Base-by-base conservation (phyloP, 1,140 invertebrate genomes). In the Drosophila leontia region DNA sequence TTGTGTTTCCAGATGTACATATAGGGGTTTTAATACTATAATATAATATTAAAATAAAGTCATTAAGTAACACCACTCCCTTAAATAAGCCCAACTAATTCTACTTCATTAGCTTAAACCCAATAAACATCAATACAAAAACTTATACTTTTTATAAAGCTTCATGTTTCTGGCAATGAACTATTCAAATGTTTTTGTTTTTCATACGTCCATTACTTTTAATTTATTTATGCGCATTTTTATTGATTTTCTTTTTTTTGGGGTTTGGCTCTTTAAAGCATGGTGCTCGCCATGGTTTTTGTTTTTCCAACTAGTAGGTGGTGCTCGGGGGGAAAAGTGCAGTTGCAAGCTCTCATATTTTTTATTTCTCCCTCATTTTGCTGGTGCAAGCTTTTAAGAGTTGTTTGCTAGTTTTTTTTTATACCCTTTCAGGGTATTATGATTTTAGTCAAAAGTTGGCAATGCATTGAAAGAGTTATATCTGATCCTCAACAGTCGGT, bases 351-450 rank as follows among this genome's bases (percentile, higher is more conserved):
- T 63, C 62, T 53, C 62, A 70, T 70, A 70, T 74, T 75, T 75
- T 51, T 42, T 57, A 64, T 63, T 56, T 57, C 32, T 19, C 47
- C 67, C 78, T 58, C 48, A 63, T 69, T 75, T 81, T 78, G 65
- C 61, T 50, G 78, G 61, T 63, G 64, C 78, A 78, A 76, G 75
- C 75, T 85, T 85, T 85, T 79, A 82, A 86, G 64, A 86, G 82
- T 75, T 78, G 78, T 78, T 82, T 55, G 34, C 23, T 11, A 53
- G 39, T 63, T 70, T 63, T 75, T 26, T 32, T 64, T 1, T 7
- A 47, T 26, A 26, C 23, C 13, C 23, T 47, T 47, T 2, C 0
- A 4, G 3, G 45, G 7, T 26, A 47, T 15, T 4, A 26, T 26
- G 26, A 15, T 47, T 26, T 26, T 15, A 8, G 7, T 4, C 0